phyloP scores from a whole-genome alignment of 2,113 vertebrate species.

The Eublepharis macularius region DNA sequence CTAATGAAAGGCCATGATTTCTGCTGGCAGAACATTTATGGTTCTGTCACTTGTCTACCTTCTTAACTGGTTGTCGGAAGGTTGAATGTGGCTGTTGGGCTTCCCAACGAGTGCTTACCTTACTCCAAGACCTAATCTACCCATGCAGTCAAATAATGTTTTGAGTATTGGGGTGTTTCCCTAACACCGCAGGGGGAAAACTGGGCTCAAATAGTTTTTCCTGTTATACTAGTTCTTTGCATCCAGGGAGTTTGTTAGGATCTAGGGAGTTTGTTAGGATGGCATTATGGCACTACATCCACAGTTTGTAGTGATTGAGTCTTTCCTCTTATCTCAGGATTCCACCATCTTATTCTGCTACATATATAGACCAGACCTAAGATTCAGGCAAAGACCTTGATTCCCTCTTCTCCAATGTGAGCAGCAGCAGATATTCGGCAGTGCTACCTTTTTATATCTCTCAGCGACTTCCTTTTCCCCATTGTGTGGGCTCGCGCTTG shows the following conservation, averaged over 20 bases:
- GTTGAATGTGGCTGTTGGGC: background rate
- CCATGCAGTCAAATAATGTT: background rate
- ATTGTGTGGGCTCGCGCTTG: background rate
- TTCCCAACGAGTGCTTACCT: too few relatives aligned
- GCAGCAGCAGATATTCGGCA: background rate
- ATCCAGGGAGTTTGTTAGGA: too few relatives aligned
- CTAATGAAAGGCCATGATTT: background rate
- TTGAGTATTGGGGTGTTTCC: background rate
- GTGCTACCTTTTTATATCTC: background rate
- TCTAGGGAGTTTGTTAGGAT: too few relatives aligned
- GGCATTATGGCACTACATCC: too few relatives aligned
- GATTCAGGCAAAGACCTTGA: background rate
- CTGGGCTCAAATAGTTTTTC: background rate
- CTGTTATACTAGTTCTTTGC: background rate
- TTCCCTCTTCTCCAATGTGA: background rate
- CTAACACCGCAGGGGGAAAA: background rate
- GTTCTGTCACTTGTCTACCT: background rate
- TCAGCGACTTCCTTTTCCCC: background rate
- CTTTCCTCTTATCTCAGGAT: background rate
- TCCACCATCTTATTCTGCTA: background rate
- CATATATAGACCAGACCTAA: background rate
- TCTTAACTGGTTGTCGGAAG: background rate
- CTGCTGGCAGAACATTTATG: background rate
- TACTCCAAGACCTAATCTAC: background rate
- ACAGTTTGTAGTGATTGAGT: too few relatives aligned